A percentile compares a stretch with the other conserved stretches of the same genome.
Evolutionary conservation across 2,797 vertebrate genomes (phyloP).

Genomic region (Myotis findleyi): DNA sequence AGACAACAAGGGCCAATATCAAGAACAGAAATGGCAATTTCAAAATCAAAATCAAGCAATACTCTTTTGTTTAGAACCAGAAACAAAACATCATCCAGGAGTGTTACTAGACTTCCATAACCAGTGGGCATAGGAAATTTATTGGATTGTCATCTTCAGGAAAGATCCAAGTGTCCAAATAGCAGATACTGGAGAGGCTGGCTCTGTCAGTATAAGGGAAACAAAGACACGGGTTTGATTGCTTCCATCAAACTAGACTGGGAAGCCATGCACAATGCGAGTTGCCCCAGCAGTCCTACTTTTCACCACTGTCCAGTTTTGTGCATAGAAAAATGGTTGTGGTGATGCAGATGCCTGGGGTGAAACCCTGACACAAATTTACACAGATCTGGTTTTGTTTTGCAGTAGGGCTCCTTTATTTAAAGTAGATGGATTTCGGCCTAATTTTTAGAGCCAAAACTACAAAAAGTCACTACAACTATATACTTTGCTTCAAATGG

Average conservation of each 20-base stretch:
- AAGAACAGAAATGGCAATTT: neutral
- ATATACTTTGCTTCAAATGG: neutral
- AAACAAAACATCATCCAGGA: neutral
- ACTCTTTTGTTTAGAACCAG: neutral
- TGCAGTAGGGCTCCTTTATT: neutral
- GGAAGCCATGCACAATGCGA: neutral
- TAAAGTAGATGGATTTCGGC: neutral
- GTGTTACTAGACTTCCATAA: neutral
- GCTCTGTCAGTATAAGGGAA: neutral
- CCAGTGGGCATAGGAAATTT: neutral
- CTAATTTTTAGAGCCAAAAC: neutral
- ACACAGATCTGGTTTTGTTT: neutral
- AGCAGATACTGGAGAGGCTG: neutral
- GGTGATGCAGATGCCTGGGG: neutral
- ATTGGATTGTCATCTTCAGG: neutral
- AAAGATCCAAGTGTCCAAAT: neutral
- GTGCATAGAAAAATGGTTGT: neutral
- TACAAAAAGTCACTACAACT: neutral
- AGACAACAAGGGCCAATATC: neutral
- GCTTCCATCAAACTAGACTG: neutral
- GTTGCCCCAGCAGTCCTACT: neutral
- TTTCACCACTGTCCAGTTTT: neutral
- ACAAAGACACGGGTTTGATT: neutral
- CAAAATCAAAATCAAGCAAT: slow-evolving; percentile 9
- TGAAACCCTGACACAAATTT: neutral